Evolutionary conservation across 2,888 invertebrate species (phyloP), one percentile per base, ranked within the genome.

Genomic region (Saturnia pavonia): DNA sequence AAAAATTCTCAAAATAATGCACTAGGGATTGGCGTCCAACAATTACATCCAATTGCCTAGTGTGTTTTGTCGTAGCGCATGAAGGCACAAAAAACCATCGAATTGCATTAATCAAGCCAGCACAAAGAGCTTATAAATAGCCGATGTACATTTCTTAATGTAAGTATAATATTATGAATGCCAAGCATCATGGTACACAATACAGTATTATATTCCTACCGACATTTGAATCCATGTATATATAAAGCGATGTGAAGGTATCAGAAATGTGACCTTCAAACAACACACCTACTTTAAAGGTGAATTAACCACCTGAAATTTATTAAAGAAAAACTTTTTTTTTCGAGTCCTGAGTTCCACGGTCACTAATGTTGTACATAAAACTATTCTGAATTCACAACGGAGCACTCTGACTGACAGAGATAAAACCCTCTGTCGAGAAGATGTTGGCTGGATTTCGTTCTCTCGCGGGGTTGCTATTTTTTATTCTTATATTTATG

Each of bases 211-310:
- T 63, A 27, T 34, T n/a, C n/a, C 16, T 16, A 63, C 7, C 14
- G 63, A 63, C 34, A 27, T 63, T 63, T 34, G 63, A 63, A 19
- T 34, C 63, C 9, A 19, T 12, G 34, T 14, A 63, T 16, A 16
- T 34, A n/a, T n/a, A n/a, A n/a, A n/a, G n/a, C n/a, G n/a, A n/a
- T n/a, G n/a, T 63, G 63, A 40, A 14, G 16, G 40, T 40, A 34
- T 40, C 40, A 63, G 63, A 63, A 34, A 63, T 63, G 34, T 63
- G 63, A 40, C 63, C 63, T 63, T 40, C 34, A 14, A 19, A 63
- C 40, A 63, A 19, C 40, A 63, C 34, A 8, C 63, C 19, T n/a
- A 34, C 19, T 16, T 19, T 34, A 40, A 63, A 63, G 40, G 34
- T 40, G 63, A 63, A 63, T 16, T 12, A 12, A 22, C 51, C 19